A percentile compares a stretch with the other conserved stretches of the same genome.
Conservation (phyloP, 2,797 vertebrate genomes). For the Sebastes goodei region DNA sequence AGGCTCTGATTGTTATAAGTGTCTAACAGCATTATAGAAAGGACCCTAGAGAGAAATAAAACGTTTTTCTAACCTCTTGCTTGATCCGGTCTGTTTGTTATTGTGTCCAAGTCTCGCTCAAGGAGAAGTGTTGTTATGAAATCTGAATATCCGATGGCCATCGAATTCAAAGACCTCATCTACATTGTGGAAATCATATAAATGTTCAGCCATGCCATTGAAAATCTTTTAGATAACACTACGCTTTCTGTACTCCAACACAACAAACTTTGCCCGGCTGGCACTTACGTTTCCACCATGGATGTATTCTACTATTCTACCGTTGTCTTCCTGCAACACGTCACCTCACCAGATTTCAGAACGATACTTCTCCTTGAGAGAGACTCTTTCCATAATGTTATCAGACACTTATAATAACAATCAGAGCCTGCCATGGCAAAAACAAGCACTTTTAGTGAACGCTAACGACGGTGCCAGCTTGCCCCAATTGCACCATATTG, state of each 20-base stretch:
- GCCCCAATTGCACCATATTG: background rate
- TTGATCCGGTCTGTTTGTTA: too few relatives aligned
- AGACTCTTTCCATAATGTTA: background rate
- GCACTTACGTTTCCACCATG: background rate
- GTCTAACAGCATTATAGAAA: too few relatives aligned
- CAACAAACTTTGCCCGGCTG: too few relatives aligned
- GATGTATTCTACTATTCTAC: background rate
- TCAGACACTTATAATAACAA: background rate
- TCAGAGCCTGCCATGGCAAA: background rate
- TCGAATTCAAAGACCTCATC: too few relatives aligned
- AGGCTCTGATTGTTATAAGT: too few relatives aligned
- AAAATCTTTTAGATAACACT: background rate
- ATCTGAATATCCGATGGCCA: too few relatives aligned
- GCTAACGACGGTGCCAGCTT: background rate
- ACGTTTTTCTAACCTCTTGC: too few relatives aligned
- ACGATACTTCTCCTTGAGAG: background rate
- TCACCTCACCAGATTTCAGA: background rate
- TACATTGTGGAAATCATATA: too few relatives aligned
- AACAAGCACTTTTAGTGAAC: background rate
- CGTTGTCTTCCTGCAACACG: background rate
- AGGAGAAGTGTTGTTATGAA: too few relatives aligned
- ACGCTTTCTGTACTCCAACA: background rate
- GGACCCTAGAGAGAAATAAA: too few relatives aligned
- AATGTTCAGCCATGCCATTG: too few relatives aligned
- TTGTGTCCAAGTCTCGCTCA: too few relatives aligned